A percentile compares a stretch with the other conserved stretches of the same genome.
Conservation (phyloP, 2,888 invertebrate genomes). For the Chromoteleia sp. region DNA sequence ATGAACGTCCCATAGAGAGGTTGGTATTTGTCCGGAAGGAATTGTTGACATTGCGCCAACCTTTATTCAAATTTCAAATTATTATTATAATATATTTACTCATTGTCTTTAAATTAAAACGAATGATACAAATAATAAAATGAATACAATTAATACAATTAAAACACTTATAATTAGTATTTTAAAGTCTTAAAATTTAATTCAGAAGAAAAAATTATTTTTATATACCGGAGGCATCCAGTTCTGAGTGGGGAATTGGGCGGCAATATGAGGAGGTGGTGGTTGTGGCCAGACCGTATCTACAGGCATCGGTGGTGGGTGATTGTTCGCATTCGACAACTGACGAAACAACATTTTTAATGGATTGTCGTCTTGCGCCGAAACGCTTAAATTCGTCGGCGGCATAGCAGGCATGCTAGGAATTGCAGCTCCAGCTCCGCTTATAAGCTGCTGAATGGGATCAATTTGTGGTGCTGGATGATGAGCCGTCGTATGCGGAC, state of each 20-base stretch:
- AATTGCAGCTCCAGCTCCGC: slow-evolving; percentile 79
- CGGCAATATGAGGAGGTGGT: slow-evolving; percentile 78
- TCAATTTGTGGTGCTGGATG: slow-evolving; percentile 82
- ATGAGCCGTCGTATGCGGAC: slow-evolving; percentile 75
- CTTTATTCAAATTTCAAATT: slow-evolving; percentile 64
- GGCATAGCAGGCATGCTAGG: slow-evolving; percentile 83
- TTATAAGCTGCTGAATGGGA: slow-evolving; percentile 85
- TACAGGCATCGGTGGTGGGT: slow-evolving; percentile 73
- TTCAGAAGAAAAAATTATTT: no score
- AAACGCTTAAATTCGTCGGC: slow-evolving; percentile 76
- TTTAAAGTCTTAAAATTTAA: no score
- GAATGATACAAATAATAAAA: slow-evolving; percentile 4
- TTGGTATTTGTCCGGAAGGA: slow-evolving; percentile 82
- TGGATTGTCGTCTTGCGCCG: slow-evolving; percentile 84
- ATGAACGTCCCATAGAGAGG: slow-evolving; percentile 83
- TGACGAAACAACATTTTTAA: slow-evolving; percentile 86
- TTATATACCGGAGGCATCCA: slow-evolving; percentile 81
- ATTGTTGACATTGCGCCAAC: slow-evolving; percentile 79
- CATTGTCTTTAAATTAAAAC: slow-evolving; percentile 4
- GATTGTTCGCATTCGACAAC: slow-evolving; percentile 80
- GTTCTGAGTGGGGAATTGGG: slow-evolving; percentile 81
- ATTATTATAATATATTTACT: not conserved
- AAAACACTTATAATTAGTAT: no score
- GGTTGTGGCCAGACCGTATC: slow-evolving; percentile 83
- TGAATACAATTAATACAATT: slow-evolving; percentile 6